A percentile compares a stretch with the other conserved stretches of the same genome.
phyloP scores from a whole-genome alignment of 1,140 invertebrate genomes.

The Coelopa frigida region DNA sequence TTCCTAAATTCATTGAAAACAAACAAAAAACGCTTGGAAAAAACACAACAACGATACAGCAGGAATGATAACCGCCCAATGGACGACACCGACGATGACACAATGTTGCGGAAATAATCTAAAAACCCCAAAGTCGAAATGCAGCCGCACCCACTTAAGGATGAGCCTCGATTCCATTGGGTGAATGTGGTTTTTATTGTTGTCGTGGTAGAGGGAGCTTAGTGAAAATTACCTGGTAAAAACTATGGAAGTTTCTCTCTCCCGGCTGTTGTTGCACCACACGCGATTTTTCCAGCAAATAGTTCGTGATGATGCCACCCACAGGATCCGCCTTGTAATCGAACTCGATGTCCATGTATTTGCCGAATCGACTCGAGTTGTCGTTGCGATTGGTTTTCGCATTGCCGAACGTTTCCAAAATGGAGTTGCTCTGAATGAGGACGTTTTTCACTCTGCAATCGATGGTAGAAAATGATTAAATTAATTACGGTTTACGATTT shows the following conservation, averaged over 20 bases:
- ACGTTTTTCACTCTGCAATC: constrained; percentile 89
- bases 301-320: constrained; percentile 94
- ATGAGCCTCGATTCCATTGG: no score
- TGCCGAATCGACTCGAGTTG: constrained; percentile 95
- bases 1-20: no score
- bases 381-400: constrained; percentile 97
- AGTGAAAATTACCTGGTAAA: constrained; percentile 82
- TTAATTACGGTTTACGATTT: no score
- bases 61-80: no score
- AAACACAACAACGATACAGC: no score
- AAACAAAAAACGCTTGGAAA: no score
- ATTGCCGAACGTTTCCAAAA: constrained; percentile 95
- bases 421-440: constrained; percentile 89
- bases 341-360: constrained; percentile 99
- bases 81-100: no score
- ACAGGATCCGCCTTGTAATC: constrained; percentile 97
- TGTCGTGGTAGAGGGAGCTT: no score
- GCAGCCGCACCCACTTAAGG: no score
- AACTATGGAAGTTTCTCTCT: constrained; percentile 95
- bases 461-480: constrained; percentile 13
- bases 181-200: no score
- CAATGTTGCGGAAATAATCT: no score
- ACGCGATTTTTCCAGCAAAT: constrained; percentile 92
- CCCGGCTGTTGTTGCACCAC: constrained; percentile 90
- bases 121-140: no score